Percentiles rank a stretch among this genome's conserved stretches.
Conservation (phyloP, 2,888 invertebrate species). For the Aphodius granarius region DNA sequence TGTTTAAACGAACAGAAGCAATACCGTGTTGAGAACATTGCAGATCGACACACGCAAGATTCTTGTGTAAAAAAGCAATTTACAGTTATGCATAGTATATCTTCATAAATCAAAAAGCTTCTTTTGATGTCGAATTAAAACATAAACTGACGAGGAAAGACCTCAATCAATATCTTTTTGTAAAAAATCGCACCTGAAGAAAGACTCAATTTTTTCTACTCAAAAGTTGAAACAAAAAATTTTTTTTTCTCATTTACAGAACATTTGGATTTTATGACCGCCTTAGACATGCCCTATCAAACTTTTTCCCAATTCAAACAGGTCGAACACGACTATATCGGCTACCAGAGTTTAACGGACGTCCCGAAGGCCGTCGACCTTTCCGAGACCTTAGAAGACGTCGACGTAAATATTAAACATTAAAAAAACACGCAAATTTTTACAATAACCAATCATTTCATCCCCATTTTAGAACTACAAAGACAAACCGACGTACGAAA, state of each 20-base stretch:
- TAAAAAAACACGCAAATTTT: not conserved
- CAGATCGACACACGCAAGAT: no score
- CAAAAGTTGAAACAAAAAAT: not conserved
- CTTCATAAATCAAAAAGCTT: no score
- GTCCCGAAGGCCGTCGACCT: slow-evolving; percentile 82
- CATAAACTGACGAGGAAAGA: no score
- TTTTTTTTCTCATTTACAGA: slow-evolving; percentile 59
- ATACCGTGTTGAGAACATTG: no score
- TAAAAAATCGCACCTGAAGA: no score
- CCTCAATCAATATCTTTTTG: no score
- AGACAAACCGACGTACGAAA: slow-evolving; percentile 70
- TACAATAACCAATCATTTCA: no score
- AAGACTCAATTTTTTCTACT: not conserved
- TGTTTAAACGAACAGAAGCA: no score
- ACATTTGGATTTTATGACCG: slow-evolving; percentile 96
- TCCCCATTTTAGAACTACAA: slow-evolving; percentile 58
- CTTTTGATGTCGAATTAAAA: no score
- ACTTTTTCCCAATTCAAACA: slow-evolving; percentile 85
- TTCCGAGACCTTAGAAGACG: slow-evolving; percentile 62
- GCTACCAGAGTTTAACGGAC: slow-evolving; percentile 94
- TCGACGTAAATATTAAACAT: slow-evolving; percentile 44
- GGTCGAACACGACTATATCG: slow-evolving; percentile 87
- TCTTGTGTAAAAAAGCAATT: no score
- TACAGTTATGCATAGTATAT: no score
- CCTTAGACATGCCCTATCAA: slow-evolving; percentile 70